Percentiles rank a stretch among this genome's conserved stretches.
Conservation (phyloP, 2,113 vertebrate genomes). For the Indicator indicator region DNA sequence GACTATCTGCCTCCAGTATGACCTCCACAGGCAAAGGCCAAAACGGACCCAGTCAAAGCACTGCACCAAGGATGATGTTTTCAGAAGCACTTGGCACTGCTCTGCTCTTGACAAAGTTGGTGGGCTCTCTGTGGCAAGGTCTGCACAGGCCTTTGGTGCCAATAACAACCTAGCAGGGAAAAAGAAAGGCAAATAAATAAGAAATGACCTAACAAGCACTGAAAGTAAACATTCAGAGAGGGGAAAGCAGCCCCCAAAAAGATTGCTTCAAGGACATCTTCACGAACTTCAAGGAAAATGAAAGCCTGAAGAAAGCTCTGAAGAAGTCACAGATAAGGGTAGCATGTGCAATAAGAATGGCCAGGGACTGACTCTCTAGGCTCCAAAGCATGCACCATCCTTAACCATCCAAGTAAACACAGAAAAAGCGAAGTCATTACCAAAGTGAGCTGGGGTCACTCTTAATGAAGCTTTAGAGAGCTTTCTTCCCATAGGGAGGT, state of each 20-base stretch:
- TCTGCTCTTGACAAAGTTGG: rapidly evolving
- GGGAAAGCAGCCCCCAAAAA: not conserved
- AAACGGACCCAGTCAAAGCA: not conserved
- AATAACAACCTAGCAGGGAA: not conserved
- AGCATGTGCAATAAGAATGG: rapidly evolving
- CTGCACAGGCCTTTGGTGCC: rapidly evolving
- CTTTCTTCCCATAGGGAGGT: not conserved
- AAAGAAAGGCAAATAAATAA: not conserved
- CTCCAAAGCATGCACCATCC: rapidly evolving
- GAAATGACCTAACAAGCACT: not conserved
- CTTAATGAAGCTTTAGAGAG: not conserved
- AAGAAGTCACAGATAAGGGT: not conserved
- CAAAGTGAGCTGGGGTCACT: not conserved
- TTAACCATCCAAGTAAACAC: not conserved
- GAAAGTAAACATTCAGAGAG: not conserved
- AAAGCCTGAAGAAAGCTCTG: not conserved
- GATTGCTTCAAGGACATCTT: not conserved
- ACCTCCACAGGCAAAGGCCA: not conserved
- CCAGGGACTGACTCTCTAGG: not conserved
- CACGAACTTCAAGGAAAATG: not conserved
- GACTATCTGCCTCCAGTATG: not conserved
- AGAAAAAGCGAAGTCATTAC: not conserved
- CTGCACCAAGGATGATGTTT: rapidly evolving
- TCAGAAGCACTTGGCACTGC: rapidly evolving
- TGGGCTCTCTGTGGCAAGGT: too few species aligned